These are phyloP conservation scores for Artibeus jamaicensis DNA, from an alignment of 2,797 vertebrate genomes.

Conservation along the genomic window DNA sequence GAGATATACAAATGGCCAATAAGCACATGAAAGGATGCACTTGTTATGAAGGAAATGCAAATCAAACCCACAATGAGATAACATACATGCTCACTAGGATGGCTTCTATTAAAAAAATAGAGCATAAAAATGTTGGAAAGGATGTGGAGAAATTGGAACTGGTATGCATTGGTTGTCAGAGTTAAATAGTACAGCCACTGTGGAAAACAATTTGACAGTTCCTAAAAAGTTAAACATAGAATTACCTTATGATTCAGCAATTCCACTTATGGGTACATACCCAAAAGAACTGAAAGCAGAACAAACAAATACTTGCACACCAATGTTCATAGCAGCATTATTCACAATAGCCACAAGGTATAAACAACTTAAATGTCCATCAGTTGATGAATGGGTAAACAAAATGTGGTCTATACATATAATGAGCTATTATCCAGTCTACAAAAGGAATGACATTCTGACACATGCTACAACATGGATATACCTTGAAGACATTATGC, in stretches of 20 bases:
- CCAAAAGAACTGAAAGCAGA: background rate
- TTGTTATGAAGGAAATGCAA: background rate
- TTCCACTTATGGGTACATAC: background rate
- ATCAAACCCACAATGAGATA: background rate
- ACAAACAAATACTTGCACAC: background rate
- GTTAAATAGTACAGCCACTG: background rate
- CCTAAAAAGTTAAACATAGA: background rate
- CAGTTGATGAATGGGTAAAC: background rate
- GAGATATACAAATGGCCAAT: background rate
- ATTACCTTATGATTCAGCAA: background rate
- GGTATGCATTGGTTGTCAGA: background rate
- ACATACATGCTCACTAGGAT: background rate
- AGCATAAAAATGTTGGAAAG: background rate
- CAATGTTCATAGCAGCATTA: background rate
- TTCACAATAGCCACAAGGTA: background rate
- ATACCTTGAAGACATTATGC: background rate
- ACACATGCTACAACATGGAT: background rate
- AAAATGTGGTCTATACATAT: background rate
- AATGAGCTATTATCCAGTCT: background rate
- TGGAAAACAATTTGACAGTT: background rate
- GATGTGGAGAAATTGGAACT: background rate
- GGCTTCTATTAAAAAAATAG: background rate
- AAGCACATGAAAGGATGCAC: background rate
- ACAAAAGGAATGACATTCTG: background rate
- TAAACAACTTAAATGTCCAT: background rate